Base-by-base conservation (phyloP, 2,113 vertebrate genomes). In the Bujurquina vittata region DNA sequence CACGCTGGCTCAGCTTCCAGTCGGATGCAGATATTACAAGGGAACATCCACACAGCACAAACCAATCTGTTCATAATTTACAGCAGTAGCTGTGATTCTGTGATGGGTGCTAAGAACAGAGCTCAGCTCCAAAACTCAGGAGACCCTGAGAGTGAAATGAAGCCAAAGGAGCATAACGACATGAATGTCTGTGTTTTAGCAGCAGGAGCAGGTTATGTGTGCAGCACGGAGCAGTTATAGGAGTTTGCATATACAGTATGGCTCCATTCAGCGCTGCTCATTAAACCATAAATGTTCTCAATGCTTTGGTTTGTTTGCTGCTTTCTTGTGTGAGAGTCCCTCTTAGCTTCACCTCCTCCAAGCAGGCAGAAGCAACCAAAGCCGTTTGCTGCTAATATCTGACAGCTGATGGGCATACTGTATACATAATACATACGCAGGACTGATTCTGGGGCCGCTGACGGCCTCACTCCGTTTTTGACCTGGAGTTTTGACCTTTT, bases 351-450 rank as follows among this genome's bases (percentile, higher is more conserved):
- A 31, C 37, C 10, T 46, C 17, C 63, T 59, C 3, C 56, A 46
- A 46, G 22, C 60, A 72, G 4, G 10, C 7, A 37, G 81, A 86
- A 80, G 1, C 69, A 72, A 22, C 15, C 31, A 10, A 67, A 84
- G 18, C 73, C 65, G 67, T 85, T 67, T 78, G 81, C 60, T 29
- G 2, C 17, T 6, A 4, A 61, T 5, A 20, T 46, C 9, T 46
- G 78, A 8, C 26, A 9, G 10, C 76, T 81, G 87, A 75, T 1
- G n/a, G n/a, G 10, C 84, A 91, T 90, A 83, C 87, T 89, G 91
- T 78, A 84, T 85, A 88, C 46, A 18, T 57, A 9, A 67, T 93
- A 94, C 92, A 80, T 94, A 95, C 91, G 88, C 88, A 86, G 33
- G 23, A 74, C 83, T 2, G 67, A 77, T 57, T 85, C 84, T 49